These are phyloP conservation scores for Lagodon rhomboides DNA, from an alignment of 2,797 vertebrate species.

Conservation along the genomic window DNA sequence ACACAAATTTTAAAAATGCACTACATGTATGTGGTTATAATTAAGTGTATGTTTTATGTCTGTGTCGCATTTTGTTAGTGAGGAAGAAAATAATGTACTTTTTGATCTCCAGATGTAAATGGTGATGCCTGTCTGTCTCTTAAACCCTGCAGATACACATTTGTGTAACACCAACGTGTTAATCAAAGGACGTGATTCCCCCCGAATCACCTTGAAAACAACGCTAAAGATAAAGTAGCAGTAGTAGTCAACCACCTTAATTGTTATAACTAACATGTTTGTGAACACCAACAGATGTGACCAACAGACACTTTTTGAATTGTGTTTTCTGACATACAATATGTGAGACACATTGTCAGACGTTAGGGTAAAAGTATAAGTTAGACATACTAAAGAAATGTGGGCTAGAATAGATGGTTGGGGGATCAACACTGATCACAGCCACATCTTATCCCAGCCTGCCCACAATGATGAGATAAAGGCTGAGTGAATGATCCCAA, in stretches of 20 bases:
- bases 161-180: too few relatives aligned
- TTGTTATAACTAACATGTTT: background rate
- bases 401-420: constrained; percentile 3
- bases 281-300: background rate
- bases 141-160: too few relatives aligned
- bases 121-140: too few relatives aligned
- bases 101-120: too few relatives aligned
- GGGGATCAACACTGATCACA: constrained; percentile 38
- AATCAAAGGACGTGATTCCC: too few relatives aligned
- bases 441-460: constrained; percentile 10
- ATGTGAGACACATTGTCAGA: background rate
- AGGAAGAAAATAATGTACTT: too few relatives aligned
- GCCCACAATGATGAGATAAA: constrained; percentile 51
- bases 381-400: background rate
- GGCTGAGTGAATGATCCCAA: constrained; percentile 12
- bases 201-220: too few relatives aligned
- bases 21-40: too few relatives aligned
- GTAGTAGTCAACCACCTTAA: background rate
- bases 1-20: too few relatives aligned
- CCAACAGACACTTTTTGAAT: background rate
- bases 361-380: background rate
- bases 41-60: too few relatives aligned
- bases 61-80: too few relatives aligned
- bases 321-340: background rate
- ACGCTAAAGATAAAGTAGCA: background rate